These are phyloP conservation scores for Schizothorax lantsangensis DNA, from an alignment of 2,797 vertebrate species.

Conservation along the genomic window DNA sequence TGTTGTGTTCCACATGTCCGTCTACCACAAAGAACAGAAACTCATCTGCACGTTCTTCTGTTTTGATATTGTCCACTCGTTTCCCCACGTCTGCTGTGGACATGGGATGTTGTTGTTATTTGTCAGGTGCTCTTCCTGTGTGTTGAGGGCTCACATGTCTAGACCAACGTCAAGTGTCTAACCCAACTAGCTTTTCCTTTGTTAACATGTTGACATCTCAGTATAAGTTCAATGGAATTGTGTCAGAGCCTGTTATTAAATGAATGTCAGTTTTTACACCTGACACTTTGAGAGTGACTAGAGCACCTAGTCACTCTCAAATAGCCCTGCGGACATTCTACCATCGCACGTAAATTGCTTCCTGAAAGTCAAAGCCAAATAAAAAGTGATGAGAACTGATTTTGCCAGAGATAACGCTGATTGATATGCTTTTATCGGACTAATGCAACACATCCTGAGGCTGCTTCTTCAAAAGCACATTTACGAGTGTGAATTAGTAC, in stretches of 20 bases:
- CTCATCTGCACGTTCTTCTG: background rate
- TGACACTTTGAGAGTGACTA: too few species aligned
- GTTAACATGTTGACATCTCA: conserved; percentile 67
- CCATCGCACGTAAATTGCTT: conserved; percentile 18
- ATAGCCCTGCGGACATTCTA: conserved; percentile 33
- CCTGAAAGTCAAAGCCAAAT: conserved; percentile 52
- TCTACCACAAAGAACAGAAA: conserved; percentile 21
- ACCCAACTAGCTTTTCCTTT: conserved; percentile 64
- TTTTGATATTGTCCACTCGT: background rate
- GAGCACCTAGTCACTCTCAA: conserved; percentile 17
- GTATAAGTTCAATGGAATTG: conserved; percentile 61
- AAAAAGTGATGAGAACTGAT: conserved; percentile 44
- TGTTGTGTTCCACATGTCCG: background rate
- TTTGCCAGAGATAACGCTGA: conserved; percentile 52
- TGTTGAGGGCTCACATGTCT: conserved; percentile 17
- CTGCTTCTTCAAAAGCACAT: conserved; percentile 54
- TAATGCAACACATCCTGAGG: conserved; percentile 48
- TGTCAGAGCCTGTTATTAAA: conserved; percentile 64
- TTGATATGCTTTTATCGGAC: conserved; percentile 54
- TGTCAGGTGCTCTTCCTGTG: conserved; percentile 55
- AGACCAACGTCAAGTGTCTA: conserved; percentile 57
- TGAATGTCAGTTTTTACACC: conserved; percentile 26
- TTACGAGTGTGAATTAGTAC: conserved; percentile 56
- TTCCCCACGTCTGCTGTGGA: conserved; percentile 30
- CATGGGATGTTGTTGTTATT: conserved; percentile 64